These are phyloP conservation scores for Trissonchulus latispiculum DNA, from an alignment of 2,888 invertebrate species.

Conservation along the genomic window DNA sequence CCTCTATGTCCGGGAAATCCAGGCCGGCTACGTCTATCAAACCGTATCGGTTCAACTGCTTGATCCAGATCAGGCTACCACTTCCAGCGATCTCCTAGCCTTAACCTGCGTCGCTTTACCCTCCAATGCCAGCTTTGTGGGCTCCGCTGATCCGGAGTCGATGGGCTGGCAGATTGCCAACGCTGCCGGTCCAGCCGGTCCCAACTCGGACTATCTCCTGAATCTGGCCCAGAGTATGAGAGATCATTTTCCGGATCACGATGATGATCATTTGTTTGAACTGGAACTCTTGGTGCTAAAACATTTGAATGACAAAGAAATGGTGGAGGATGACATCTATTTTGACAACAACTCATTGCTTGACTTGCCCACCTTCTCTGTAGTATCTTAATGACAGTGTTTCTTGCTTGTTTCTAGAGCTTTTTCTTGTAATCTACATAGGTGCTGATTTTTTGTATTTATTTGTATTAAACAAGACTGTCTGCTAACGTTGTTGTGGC, in stretches of 20 bases:
- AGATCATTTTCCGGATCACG: slow-evolving; percentile 44
- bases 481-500: too few species aligned
- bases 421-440: too few species aligned
- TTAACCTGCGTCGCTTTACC: slow-evolving; percentile 47
- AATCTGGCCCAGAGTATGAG: slow-evolving; percentile 47
- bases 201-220: slow-evolving; percentile 50
- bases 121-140: slow-evolving; percentile 45
- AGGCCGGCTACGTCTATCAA: slow-evolving; percentile 39
- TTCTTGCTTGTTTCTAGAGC: too few species aligned
- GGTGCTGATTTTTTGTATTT: too few species aligned
- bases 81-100: slow-evolving; percentile 37
- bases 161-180: slow-evolving; percentile 46
- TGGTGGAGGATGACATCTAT: too few species aligned
- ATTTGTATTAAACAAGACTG: too few species aligned
- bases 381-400: too few species aligned
- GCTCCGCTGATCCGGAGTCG: slow-evolving; percentile 35
- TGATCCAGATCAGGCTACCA: too few species aligned
- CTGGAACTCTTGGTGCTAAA: slow-evolving; percentile 39
- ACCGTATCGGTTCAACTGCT: neutral
- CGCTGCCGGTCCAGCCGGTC: slow-evolving; percentile 43
- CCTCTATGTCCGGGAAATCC: slow-evolving; percentile 42
- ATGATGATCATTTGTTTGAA: slow-evolving; percentile 47
- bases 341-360: too few species aligned
- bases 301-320: too few species aligned
- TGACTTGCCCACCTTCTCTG: too few species aligned